phyloP scores from a whole-genome alignment of 2,113 vertebrate genomes.

The Hyla sarda region DNA sequence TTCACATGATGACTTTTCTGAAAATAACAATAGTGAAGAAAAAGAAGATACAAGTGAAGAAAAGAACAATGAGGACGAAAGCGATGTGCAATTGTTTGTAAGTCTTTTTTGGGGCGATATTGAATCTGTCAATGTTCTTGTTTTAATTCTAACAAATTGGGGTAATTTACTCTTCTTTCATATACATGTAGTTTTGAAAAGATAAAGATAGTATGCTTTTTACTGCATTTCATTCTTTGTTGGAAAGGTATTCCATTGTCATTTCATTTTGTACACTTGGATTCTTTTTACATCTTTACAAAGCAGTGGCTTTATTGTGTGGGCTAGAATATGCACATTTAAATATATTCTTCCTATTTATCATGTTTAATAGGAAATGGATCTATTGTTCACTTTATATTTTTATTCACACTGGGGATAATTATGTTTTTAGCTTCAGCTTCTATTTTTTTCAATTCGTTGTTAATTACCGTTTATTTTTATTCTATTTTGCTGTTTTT shows the following conservation, averaged over 20 bases:
- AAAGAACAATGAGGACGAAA: constrained; percentile 66
- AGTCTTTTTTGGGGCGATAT: constrained; percentile 67
- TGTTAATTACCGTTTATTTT: constrained; percentile 43
- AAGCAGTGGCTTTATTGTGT: constrained; percentile 40
- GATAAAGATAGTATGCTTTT: constrained; percentile 30
- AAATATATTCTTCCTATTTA: constrained; percentile 44
- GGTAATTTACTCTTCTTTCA: constrained; percentile 37
- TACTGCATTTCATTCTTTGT: constrained; percentile 36
- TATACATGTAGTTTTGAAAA: constrained; percentile 45
- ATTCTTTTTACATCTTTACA: constrained; percentile 47
- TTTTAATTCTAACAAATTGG: constrained; percentile 48
- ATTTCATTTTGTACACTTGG: constrained; percentile 33
- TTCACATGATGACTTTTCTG: constrained; percentile 70
- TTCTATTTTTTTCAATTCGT: constrained; percentile 27
- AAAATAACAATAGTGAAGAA: constrained; percentile 68
- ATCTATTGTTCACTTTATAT: constrained; percentile 47
- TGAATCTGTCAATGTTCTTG: constrained; percentile 27
- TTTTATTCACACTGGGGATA: constrained; percentile 36
- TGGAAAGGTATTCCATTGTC: constrained; percentile 39
- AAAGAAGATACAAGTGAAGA: constrained; percentile 67
- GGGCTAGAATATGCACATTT: constrained; percentile 44
- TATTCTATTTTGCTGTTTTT: constrained; percentile 42
- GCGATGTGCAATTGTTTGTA: constrained; percentile 77
- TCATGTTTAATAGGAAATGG: constrained; percentile 30
- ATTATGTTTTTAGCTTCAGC: constrained; percentile 13